Base-by-base conservation (phyloP, 2,888 invertebrate species). In the Scelioninae gen. 1 region DNA sequence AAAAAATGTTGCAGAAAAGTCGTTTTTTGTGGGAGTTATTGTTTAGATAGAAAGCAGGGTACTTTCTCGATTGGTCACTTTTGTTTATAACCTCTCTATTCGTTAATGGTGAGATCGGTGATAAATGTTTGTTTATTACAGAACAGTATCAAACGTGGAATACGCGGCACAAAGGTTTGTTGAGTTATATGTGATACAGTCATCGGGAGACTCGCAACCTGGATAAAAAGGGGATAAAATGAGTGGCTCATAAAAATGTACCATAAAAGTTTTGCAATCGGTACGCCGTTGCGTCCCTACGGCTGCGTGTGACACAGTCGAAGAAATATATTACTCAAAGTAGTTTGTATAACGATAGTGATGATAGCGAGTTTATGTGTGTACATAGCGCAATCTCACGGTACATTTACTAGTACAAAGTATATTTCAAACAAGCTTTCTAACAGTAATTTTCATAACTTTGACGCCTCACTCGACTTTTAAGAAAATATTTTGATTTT, bases 211-310 rank as follows among this genome's bases (percentile, higher is more conserved):
- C 10, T 38, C 38, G 65, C 56, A 40, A 53, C 53, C 34, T 80
- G 56, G 58, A 69, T 68, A 74, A 80, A 80, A 80, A 72, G 51
- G 49, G 23, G 72, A 55, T 23, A 62, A 72, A 77, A 74, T 29
- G 75, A 60, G 74, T 55, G 63, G 53, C 86, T 88, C 88, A 89
- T 90, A 90, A 90, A 90, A 90, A 88, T 84, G 86, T 78, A 82
- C 86, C 85, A 88, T 90, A 90, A 90, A 90, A 89, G 86, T 87
- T 86, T 85, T 86, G 87, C 88, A 89, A 89, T 89, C 88, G 88
- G 86, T 82, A 84, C 84, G 65, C 29, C 86, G 84, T 63, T 71
- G 56, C 56, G 58, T 76, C 49, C 55, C 86, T 86, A 87, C 86
- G 88, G 88, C 88, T 89, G 90, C 89, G 87, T 88, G 80, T 84